phyloP scores from a whole-genome alignment of 2,888 invertebrate species.

The Sphaerophoria taeniata region DNA sequence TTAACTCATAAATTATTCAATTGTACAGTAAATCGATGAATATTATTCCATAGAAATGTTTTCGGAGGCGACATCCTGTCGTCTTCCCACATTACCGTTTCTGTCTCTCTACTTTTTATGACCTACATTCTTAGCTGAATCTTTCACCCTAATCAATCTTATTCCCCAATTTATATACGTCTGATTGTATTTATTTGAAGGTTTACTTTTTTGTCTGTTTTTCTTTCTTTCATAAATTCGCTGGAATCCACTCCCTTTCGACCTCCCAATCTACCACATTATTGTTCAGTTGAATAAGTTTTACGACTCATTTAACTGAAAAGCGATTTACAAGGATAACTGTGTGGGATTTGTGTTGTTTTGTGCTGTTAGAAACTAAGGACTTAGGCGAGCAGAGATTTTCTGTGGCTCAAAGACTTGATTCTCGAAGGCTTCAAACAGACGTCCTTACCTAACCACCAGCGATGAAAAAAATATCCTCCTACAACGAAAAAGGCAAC shows the following conservation, averaged over 20 bases:
- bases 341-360: constrained; percentile 33
- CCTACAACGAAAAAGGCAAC: background rate
- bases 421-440: constrained; percentile 22
- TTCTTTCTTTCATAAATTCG: constrained; percentile 1
- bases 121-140: constrained; percentile 15
- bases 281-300: constrained; percentile 53
- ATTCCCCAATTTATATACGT: constrained; percentile 39
- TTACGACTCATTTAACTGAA: constrained; percentile 65
- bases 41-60: constrained; percentile 7
- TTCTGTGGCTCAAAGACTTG: constrained; percentile 1
- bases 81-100: constrained; percentile 15
- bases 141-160: constrained; percentile 58
- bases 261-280: constrained; percentile 1
- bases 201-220: background rate
- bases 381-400: constrained; percentile 24
- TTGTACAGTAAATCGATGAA: constrained; percentile 28
- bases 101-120: background rate
- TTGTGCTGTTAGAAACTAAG: background rate
- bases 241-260: background rate
- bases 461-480: background rate
- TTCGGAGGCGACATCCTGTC: constrained; percentile 36
- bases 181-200: constrained; percentile 45
- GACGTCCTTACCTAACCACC: background rate
- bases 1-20: constrained; percentile 37
- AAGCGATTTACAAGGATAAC: constrained; percentile 59